phyloP scores from a whole-genome alignment of 2,113 vertebrate species.

The Phalacrocorax aristotelis region DNA sequence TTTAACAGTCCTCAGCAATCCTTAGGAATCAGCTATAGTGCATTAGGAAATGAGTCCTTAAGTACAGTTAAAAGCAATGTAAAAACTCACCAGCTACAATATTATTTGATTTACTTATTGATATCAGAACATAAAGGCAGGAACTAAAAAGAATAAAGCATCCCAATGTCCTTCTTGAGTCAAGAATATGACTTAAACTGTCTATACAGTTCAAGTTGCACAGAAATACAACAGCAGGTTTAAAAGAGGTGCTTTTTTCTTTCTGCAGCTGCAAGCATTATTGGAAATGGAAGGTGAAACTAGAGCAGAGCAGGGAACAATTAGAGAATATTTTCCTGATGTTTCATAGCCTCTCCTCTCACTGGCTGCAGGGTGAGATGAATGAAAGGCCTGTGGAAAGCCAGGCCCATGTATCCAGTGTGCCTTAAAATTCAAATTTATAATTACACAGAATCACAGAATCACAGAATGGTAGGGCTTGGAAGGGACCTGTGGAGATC shows the following conservation, averaged over 20 bases:
- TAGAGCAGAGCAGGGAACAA: background rate
- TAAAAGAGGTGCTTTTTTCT: background rate
- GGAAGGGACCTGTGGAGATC: too few species aligned
- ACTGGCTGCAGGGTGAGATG: background rate
- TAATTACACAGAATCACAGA: background rate
- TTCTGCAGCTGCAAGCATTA: background rate
- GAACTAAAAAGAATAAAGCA: background rate
- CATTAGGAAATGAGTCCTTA: background rate
- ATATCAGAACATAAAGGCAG: background rate
- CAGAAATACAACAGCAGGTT: background rate
- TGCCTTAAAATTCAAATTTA: background rate
- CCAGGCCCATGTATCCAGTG: background rate
- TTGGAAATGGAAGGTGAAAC: background rate
- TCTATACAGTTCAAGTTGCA: background rate
- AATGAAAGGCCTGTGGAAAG: background rate
- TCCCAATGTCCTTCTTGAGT: background rate
- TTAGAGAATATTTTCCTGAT: background rate
- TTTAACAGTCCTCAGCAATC: background rate
- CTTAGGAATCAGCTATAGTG: background rate
- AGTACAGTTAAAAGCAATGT: background rate
- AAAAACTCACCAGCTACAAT: background rate
- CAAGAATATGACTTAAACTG: background rate
- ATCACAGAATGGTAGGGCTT: too few species aligned
- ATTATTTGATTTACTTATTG: background rate
- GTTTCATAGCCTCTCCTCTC: background rate